Evolutionary conservation across 2,113 vertebrate genomes (phyloP).

Genomic region (human): GRCh38 chr5:36531001-36531500

Average conservation of each 20-base stretch:
- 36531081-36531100: background rate
- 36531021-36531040: background rate
- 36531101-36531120: background rate
- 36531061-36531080: background rate
- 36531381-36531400: background rate
- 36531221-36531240: rapidly evolving
- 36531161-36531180: background rate
- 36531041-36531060: background rate
- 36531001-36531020: background rate
- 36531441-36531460: background rate
- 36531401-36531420: background rate
- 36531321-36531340: background rate
- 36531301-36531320: background rate
- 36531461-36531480: background rate
- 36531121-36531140: background rate
- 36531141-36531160: background rate
- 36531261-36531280: background rate
- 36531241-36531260: background rate
- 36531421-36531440: background rate
- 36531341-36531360: background rate
- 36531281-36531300: background rate
- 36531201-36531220: background rate
- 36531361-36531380: background rate
- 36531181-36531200: background rate
- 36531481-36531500: background rate